Base-by-base conservation (phyloP, 2,888 invertebrate species). In the Papilio demoleus region DNA sequence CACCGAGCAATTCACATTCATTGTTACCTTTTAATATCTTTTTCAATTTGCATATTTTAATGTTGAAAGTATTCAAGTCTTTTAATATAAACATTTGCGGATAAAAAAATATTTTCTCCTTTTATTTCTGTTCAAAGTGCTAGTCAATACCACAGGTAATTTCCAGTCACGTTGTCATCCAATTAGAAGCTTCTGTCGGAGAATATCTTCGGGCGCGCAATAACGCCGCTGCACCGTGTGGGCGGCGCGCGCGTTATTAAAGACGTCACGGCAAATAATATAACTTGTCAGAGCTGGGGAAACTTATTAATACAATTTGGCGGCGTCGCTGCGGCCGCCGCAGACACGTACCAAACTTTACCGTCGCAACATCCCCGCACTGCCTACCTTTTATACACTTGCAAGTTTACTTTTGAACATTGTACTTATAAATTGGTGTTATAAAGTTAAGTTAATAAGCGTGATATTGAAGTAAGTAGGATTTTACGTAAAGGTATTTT, bases 251-350 rank as follows among this genome's bases (percentile, higher is more conserved):
- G 56, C 38, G 45, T 59, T 66, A 60, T 47, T 70, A 68, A 36
- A 62, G 34, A 47, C 61, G 68, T 62, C 62, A 53, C 42, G 53
- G 56, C 19, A 62, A 67, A 50, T 62, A 56, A 56, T 67, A 67
- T 42, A 62, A 58, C 22, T 67, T 62, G 62, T 62, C 53, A 42
- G 58, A 47, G 42, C 36, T 58, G 63, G 63, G 63, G 24, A 67
- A 67, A 62, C 31, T 67, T 67, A 67, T 62, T 67, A 67, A 67
- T 62, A 61, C 47, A 38, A 67, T 60, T 47, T 67, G 34, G 24
- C 36, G 59, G 50, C n/a, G 61, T 27, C 50, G 36, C 27, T 14
- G 45, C 50, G 27, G n/a, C 8, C 6, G 17, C 17, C 14, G 31
- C 47, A 22, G 22, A 47, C 17, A 47, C 22, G 22, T 12, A 22